Evolutionary conservation across 1,140 invertebrate genomes (phyloP), one percentile per base, ranked within the genome.

Genomic region (Papilio dardanus): DNA sequence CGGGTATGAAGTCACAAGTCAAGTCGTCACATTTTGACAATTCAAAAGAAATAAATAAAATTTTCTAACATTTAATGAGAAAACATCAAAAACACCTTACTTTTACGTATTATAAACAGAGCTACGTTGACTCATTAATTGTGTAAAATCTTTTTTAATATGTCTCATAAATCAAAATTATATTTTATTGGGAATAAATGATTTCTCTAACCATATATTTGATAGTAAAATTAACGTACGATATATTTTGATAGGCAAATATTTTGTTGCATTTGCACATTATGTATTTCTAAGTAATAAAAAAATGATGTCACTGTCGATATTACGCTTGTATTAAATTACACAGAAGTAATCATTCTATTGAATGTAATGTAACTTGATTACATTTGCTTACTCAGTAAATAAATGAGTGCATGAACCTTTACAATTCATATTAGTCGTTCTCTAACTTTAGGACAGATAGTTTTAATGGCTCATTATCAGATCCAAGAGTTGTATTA

Each of bases 401-500:
- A 58, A 28, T 24, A 28, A 58, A 24, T 10, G 8, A 10, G 21
- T 62, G 54, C 54, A 14, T 28, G 24, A 62, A 28, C 54, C 1
- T 58, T 58, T 28, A 24, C 14, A 24, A 14, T 58, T 24, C 6
- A 62, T 28, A 5, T 0, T 24, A 62, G 54, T 62, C 10, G 12
- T 62, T 21, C 10, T 8, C 12, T 14, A 28, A 14, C 24, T 5
- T 30, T 62, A 24, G 30, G 14, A 24, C 24, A 1, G n/a, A 28
- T 58, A 7, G 31, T 35, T 21, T 1, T 19, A n/a, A 67, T 68
- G 37, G 28, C 30, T n/a, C n/a, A 30, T 6, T 21, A 33, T 96
- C 96, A 81, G 89, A 96, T 97, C 30, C 98, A 99, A 46, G 8
- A 58, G 46, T 21, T 24, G 12, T 35, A 37, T 31, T 58, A 74